Percentiles rank a stretch among this genome's conserved stretches.
Evolutionary conservation across 2,888 invertebrate species (phyloP).

Genomic region (Meandrusa payeni): DNA sequence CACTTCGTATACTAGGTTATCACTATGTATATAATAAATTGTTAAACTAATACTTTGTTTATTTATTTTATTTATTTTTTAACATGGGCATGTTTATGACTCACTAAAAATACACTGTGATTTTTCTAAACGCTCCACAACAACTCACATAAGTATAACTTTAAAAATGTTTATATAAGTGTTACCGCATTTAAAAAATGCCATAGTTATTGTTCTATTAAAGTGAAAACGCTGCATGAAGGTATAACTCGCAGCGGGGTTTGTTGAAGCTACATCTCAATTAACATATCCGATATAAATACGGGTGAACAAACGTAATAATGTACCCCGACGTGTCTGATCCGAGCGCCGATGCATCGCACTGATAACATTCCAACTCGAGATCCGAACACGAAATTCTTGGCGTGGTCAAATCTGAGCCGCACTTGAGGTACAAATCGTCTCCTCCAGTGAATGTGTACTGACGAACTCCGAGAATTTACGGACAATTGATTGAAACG

Average conservation of each 20-base stretch:
- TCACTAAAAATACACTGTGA: too few species aligned
- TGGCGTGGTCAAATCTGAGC: slow-evolving; percentile 60
- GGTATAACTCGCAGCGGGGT: slow-evolving; percentile 23
- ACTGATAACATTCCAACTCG: slow-evolving; percentile 74
- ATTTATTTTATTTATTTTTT: too few species aligned
- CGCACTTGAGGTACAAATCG: slow-evolving; percentile 55
- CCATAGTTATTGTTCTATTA: too few species aligned
- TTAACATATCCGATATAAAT: slow-evolving; percentile 63
- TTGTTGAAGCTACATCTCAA: slow-evolving; percentile 45
- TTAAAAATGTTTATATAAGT: too few species aligned
- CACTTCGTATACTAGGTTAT: too few species aligned
- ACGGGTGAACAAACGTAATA: slow-evolving; percentile 62
- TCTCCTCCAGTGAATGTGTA: slow-evolving; percentile 43
- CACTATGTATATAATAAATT: too few species aligned
- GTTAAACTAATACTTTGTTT: too few species aligned
- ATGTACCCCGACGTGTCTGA: slow-evolving; percentile 60
- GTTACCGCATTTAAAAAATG: too few species aligned
- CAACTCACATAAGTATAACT: too few species aligned
- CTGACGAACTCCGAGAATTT: slow-evolving; percentile 67
- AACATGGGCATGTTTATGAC: too few species aligned
- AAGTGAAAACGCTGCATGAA: slow-evolving; percentile 22
- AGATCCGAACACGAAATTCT: slow-evolving; percentile 73
- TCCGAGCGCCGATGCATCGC: slow-evolving; percentile 63
- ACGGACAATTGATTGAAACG: slow-evolving; percentile 64
- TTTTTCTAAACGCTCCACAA: too few species aligned